phyloP scores from a whole-genome alignment of 2,113 vertebrate species.

The Rutilus rutilus region DNA sequence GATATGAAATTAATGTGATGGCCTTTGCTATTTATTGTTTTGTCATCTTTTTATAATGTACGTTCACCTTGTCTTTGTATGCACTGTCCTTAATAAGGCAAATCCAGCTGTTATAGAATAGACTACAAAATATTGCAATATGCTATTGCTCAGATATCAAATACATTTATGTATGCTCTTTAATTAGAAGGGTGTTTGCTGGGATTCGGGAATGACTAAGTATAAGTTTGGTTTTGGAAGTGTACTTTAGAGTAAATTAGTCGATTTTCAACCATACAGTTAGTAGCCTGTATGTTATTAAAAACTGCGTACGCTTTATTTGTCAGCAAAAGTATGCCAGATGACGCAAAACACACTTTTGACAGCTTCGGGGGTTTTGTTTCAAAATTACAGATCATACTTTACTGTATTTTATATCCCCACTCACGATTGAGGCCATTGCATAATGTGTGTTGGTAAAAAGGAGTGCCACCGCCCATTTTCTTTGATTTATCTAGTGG shows the following conservation, averaged over 20 bases:
- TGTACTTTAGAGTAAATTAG: background rate
- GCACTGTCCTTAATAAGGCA: background rate
- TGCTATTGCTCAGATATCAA: background rate
- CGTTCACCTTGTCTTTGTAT: background rate
- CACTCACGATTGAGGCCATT: background rate
- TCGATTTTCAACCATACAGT: background rate
- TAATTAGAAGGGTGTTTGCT: background rate
- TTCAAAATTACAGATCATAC: background rate
- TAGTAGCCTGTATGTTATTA: background rate
- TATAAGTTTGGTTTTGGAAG: too few species aligned
- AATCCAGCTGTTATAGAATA: background rate
- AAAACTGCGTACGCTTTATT: background rate
- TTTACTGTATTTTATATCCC: background rate
- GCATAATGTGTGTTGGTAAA: background rate
- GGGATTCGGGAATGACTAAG: background rate
- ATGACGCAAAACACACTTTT: background rate
- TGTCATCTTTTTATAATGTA: background rate
- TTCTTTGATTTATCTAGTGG: background rate
- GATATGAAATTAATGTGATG: background rate
- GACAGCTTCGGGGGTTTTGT: background rate
- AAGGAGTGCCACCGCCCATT: background rate
- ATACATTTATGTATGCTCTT: background rate
- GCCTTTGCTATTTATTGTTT: background rate
- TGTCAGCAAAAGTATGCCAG: background rate
- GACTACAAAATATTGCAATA: background rate